Conservation (phyloP, 2,888 invertebrate species). For the Nomada fucata region DNA sequence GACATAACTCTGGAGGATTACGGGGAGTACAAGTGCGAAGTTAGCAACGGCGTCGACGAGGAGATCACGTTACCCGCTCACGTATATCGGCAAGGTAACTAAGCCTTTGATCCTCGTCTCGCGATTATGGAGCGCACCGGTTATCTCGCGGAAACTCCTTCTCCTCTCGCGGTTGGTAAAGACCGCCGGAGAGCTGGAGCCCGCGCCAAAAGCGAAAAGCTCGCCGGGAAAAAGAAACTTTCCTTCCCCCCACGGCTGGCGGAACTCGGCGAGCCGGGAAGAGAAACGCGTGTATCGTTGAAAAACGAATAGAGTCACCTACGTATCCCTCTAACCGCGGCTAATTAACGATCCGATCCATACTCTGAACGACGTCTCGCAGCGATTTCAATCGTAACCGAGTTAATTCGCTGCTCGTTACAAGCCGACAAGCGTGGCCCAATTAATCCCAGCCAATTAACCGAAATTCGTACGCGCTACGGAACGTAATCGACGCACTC, state of each 20-base stretch:
- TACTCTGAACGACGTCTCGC: slow-evolving; percentile 21
- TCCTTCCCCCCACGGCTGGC: neutral
- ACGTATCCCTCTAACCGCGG: neutral
- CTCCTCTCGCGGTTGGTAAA: too few species aligned
- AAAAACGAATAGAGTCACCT: neutral
- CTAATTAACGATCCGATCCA: slow-evolving; percentile 34
- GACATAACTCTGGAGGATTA: slow-evolving; percentile 88
- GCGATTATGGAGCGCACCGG: slow-evolving; percentile 17
- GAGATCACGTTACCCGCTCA: slow-evolving; percentile 83
- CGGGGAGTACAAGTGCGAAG: slow-evolving; percentile 89
- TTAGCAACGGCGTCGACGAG: slow-evolving; percentile 86
- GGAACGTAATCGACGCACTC: neutral
- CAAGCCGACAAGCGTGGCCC: slow-evolving; percentile 14
- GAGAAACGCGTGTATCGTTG: neutral
- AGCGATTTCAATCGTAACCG: slow-evolving; percentile 44
- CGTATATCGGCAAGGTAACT: slow-evolving; percentile 81
- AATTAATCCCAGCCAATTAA: slow-evolving; percentile 50
- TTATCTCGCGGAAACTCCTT: slow-evolving; percentile 19
- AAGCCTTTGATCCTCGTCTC: slow-evolving; percentile 30
- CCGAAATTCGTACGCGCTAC: slow-evolving; percentile 34
- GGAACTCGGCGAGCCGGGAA: neutral
- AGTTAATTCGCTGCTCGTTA: slow-evolving; percentile 48
- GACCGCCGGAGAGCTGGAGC: too few species aligned
- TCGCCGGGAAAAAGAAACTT: neutral
- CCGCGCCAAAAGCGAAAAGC: slow-evolving; percentile 6